phyloP scores from a whole-genome alignment of 2,888 invertebrate genomes.

The Conus canariensis region DNA sequence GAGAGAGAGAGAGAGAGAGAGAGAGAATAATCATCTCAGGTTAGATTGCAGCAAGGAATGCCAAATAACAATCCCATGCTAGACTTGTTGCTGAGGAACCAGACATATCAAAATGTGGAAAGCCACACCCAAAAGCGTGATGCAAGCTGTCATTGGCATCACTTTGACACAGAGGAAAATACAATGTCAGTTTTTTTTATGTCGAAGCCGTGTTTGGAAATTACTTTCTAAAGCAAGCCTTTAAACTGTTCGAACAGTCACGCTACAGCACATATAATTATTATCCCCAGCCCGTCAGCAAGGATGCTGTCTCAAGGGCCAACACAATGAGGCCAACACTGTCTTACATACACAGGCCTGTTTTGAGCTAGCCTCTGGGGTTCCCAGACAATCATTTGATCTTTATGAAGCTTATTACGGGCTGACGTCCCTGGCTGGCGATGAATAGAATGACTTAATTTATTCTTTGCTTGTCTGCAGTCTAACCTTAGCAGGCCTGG shows the following conservation, averaged over 20 bases:
- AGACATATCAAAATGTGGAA: not conserved
- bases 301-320: not conserved
- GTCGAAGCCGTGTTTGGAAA: not conserved
- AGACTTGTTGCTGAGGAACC: too few species aligned
- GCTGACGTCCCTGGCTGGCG: not conserved
- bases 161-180: not conserved
- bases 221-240: not conserved
- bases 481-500: not conserved
- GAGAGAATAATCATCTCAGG: too few species aligned
- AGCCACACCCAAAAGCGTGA: not conserved
- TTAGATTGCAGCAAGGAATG: too few species aligned
- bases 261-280: not conserved
- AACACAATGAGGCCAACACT: not conserved
- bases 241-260: not conserved
- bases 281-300: not conserved
- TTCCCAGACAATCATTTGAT: not conserved
- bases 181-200: not conserved
- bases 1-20: too few species aligned
- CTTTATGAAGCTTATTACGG: not conserved
- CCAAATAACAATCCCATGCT: too few species aligned
- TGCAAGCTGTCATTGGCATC: not conserved
- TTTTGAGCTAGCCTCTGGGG: not conserved
- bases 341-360: not conserved
- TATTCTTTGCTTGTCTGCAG: not conserved
- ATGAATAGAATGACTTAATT: not conserved